These are phyloP conservation scores for Austrofundulus limnaeus DNA, from an alignment of 2,113 vertebrate genomes.

Conservation along the genomic window DNA sequence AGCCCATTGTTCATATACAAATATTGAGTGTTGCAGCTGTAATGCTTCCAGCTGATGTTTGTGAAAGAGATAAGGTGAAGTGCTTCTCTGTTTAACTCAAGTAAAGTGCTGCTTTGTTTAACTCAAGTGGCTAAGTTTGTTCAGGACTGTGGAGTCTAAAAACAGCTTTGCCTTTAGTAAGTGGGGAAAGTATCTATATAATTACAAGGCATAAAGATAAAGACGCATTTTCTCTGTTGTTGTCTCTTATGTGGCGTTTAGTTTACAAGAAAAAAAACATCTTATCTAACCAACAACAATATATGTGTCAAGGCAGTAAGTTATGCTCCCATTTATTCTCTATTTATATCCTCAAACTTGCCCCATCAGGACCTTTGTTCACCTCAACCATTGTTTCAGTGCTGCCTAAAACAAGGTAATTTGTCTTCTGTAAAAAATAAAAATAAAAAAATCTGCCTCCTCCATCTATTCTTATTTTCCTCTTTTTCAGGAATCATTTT, in stretches of 20 bases:
- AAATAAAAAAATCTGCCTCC: conserved; percentile 42
- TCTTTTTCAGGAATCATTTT: conserved; percentile 37
- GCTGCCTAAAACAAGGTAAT: conserved; percentile 22
- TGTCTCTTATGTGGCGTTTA: not conserved
- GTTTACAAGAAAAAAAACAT: conserved; percentile 23
- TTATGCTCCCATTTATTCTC: conserved; percentile 37
- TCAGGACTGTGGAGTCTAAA: conserved; percentile 2
- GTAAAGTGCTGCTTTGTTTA: conserved; percentile 10
- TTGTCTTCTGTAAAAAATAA: conserved; percentile 57
- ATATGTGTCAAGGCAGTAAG: conserved; percentile 42
- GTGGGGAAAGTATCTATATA: too few species aligned
- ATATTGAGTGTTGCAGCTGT: conserved; percentile 4
- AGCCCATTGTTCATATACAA: conserved; percentile 13
- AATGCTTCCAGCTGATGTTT: conserved; percentile 4
- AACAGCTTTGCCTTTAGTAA: conserved; percentile 14
- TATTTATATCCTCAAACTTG: conserved; percentile 44
- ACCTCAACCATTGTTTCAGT: conserved; percentile 48
- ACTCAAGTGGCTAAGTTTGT: not conserved
- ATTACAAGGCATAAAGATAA: not conserved
- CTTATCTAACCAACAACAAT: conserved; percentile 51
- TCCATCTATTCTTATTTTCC: conserved; percentile 17
- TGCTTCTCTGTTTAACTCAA: not conserved
- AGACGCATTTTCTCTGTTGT: conserved; percentile 27
- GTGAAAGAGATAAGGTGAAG: conserved; percentile 8
- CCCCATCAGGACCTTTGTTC: conserved; percentile 48